Evolutionary conservation across 2,888 invertebrate genomes (phyloP).

Genomic region (Panopea generosa): DNA sequence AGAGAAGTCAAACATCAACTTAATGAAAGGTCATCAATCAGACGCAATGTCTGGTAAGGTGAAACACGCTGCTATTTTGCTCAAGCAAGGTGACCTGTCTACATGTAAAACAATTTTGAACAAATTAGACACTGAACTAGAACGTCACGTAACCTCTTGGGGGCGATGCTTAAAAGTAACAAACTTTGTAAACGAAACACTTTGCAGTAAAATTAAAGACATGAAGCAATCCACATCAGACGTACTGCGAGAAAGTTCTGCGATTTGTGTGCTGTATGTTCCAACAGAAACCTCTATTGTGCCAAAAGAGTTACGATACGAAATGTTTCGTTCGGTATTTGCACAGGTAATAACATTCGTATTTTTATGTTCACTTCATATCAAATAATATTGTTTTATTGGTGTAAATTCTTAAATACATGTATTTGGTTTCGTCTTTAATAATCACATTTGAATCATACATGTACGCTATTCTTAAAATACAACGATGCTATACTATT

Average conservation of each 20-base stretch:
- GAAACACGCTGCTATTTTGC: conserved; percentile 18
- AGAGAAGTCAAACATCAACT: not conserved
- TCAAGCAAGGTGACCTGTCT: not conserved
- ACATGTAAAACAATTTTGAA: conserved; percentile 10
- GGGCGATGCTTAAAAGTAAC: conserved; percentile 15
- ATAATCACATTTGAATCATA: too few species aligned
- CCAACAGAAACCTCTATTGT: conserved; percentile 12
- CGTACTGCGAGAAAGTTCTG: conserved; percentile 18
- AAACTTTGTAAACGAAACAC: conserved; percentile 12
- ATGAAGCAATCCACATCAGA: conserved; percentile 14
- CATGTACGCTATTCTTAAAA: too few species aligned
- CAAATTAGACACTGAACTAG: conserved; percentile 5
- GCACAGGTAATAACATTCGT: too few species aligned
- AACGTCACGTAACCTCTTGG: not conserved
- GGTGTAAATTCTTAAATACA: too few species aligned
- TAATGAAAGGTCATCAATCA: not conserved
- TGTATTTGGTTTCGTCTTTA: too few species aligned
- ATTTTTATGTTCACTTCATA: too few species aligned
- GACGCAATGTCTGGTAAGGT: conserved; percentile 17
- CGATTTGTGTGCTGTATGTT: conserved; percentile 18
- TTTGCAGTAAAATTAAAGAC: conserved; percentile 15
- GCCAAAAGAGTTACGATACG: conserved; percentile 28
- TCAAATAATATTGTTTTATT: too few species aligned
- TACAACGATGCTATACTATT: too few species aligned
- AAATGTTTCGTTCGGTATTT: conserved; percentile 29